These are phyloP conservation scores for Brotula barbata DNA, from an alignment of 2,797 vertebrate genomes.

Conservation along the genomic window DNA sequence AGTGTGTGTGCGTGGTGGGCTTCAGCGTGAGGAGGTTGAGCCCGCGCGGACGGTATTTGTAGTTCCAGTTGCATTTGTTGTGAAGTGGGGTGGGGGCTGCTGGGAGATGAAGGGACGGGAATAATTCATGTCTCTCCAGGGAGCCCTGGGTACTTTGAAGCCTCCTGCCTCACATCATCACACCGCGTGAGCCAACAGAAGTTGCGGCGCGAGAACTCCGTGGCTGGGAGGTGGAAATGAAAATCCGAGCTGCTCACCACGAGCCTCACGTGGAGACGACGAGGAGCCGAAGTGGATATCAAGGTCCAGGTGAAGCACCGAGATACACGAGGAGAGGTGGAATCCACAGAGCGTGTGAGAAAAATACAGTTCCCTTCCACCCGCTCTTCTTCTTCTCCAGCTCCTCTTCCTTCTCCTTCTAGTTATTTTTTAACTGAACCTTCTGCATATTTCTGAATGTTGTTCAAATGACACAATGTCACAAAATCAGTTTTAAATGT, in stretches of 20 bases:
- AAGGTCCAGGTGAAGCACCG: constrained; percentile 9
- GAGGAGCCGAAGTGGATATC: constrained; percentile 9
- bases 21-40: constrained; percentile 39
- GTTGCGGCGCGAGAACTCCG: constrained; percentile 28
- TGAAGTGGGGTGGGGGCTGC: constrained; percentile 15
- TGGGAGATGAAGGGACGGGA: constrained; percentile 50
- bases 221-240: constrained; percentile 19
- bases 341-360: constrained; percentile 10
- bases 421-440: too few relatives aligned
- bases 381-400: too few relatives aligned
- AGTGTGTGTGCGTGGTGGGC: constrained; percentile 62
- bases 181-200: constrained; percentile 30
- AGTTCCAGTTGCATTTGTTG: constrained; percentile 55
- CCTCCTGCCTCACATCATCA: constrained; percentile 54
- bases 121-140: constrained; percentile 69
- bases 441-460: too few relatives aligned
- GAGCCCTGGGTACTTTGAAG: constrained; percentile 63
- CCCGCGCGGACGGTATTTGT: constrained; percentile 60
- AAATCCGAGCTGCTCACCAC: constrained; percentile 11
- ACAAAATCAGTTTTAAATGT: too few relatives aligned
- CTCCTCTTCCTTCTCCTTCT: too few relatives aligned
- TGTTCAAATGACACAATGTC: too few relatives aligned
- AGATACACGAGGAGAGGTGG: constrained; percentile 6
- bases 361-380: too few relatives aligned
- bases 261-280: constrained; percentile 19